Evolutionary conservation across 2,797 vertebrate genomes (phyloP).

Genomic region (Pelodytes ibericus): DNA sequence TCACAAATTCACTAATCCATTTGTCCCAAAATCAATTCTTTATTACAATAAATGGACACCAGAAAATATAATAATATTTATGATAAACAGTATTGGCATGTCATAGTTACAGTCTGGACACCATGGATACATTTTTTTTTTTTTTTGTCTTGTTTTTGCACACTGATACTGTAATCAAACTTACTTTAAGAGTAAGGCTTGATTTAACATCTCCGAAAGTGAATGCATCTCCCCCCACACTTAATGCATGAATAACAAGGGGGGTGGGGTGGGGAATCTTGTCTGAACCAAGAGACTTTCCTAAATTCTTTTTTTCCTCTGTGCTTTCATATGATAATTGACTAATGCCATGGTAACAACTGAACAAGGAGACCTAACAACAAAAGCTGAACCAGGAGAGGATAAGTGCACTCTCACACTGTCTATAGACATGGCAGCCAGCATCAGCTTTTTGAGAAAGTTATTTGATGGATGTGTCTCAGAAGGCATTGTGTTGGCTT

Average conservation of each 20-base stretch:
- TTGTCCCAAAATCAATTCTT: no score
- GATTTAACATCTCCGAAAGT: no score
- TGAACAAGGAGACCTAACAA: conserved; percentile 71
- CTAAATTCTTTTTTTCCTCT: conserved; percentile 57
- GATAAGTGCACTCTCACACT: conserved; percentile 67
- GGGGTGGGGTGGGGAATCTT: no score
- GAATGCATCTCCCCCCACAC: not conserved
- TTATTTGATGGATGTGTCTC: conserved; percentile 67
- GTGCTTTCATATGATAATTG: conserved; percentile 80
- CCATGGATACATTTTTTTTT: no score
- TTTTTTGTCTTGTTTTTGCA: no score
- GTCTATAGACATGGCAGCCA: conserved; percentile 64
- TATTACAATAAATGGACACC: no score
- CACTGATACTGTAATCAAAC: no score
- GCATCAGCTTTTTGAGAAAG: conserved; percentile 65
- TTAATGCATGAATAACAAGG: conserved; percentile 24
- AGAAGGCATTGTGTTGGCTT: conserved; percentile 63
- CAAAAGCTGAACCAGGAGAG: conserved; percentile 73
- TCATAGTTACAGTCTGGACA: no score
- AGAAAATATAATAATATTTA: no score
- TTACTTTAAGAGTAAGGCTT: no score
- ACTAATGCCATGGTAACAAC: conserved; percentile 77
- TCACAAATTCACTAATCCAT: no score
- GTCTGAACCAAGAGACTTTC: conserved; percentile 64
- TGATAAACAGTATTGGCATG: no score